Evolutionary conservation across 1,140 invertebrate species (phyloP).

Genomic region (Galendromus occidentalis): DNA sequence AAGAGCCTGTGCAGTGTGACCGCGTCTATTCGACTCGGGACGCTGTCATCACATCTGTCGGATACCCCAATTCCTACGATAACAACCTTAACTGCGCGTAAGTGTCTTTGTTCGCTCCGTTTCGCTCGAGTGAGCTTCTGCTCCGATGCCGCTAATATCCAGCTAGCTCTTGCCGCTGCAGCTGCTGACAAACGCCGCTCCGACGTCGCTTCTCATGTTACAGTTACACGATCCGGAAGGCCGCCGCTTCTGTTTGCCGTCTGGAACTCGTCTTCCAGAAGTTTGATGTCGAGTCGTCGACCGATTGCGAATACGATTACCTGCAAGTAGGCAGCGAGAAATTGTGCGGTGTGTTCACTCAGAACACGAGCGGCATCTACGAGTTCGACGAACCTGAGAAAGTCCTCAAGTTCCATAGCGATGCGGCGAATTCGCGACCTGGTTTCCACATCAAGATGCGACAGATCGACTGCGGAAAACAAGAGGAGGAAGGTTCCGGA

Average conservation of each 20-base stretch:
- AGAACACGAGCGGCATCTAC: slow-evolving; percentile 15
- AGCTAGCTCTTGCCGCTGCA: no score
- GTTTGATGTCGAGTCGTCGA: slow-evolving; percentile 20
- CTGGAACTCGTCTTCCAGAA: slow-evolving; percentile 20
- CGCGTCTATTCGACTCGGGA: slow-evolving; percentile 15
- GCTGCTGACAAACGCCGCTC: no score
- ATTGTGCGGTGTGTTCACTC: slow-evolving; percentile 19
- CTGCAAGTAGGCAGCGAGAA: slow-evolving; percentile 17
- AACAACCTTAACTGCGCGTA: slow-evolving; percentile 15
- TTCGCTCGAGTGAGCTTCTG: no score
- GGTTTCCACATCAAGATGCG: slow-evolving; percentile 19
- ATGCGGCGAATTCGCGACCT: slow-evolving; percentile 14
- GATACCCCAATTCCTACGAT: slow-evolving; percentile 17
- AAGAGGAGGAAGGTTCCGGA: not conserved
- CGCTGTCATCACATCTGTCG: slow-evolving; percentile 15
- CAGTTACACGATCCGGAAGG: slow-evolving; percentile 15
- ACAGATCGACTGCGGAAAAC: slow-evolving; percentile 17
- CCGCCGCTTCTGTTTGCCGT: slow-evolving; percentile 17
- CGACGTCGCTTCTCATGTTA: not conserved
- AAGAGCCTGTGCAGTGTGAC: slow-evolving; percentile 12
- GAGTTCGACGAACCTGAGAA: slow-evolving; percentile 18
- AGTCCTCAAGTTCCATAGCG: slow-evolving; percentile 15
- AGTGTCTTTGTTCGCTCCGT: not conserved
- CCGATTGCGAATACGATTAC: slow-evolving; percentile 20
- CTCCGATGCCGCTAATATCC: no score